phyloP scores from a whole-genome alignment of 2,888 invertebrate genomes.

The Andrena hattorfiana region DNA sequence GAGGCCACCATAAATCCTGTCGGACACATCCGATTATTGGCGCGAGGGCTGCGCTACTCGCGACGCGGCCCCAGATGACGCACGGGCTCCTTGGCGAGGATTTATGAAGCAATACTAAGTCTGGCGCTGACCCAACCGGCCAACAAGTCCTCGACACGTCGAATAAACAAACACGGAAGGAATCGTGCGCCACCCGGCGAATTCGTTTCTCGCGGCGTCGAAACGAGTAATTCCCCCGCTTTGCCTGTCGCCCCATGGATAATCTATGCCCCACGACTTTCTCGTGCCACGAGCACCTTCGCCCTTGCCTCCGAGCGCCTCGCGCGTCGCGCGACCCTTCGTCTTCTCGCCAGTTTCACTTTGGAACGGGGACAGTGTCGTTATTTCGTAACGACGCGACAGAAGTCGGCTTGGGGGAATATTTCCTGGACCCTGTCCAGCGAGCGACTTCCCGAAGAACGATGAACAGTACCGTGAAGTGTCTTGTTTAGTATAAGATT shows the following conservation, averaged over 20 bases:
- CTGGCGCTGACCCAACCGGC: conserved; percentile 79
- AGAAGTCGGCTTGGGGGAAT: too few relatives aligned
- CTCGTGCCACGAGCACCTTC: conserved; percentile 6
- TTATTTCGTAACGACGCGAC: too few relatives aligned
- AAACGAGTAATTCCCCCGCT: conserved; percentile 64
- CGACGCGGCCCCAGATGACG: conserved; percentile 80
- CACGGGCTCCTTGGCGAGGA: conserved; percentile 77
- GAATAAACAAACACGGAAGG: conserved; percentile 77
- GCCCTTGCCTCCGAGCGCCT: background rate
- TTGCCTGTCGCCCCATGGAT: conserved; percentile 33
- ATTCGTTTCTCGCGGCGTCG: conserved; percentile 47
- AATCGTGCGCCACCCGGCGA: conserved; percentile 29
- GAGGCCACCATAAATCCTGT: conserved; percentile 72
- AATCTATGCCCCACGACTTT: conserved; percentile 51
- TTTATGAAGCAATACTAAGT: conserved; percentile 82
- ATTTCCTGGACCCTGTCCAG: too few relatives aligned
- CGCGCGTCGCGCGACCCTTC: too few relatives aligned
- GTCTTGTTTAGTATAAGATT: too few relatives aligned
- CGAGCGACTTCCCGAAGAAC: too few relatives aligned
- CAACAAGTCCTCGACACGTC: conserved; percentile 74
- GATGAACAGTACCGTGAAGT: too few relatives aligned
- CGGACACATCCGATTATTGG: conserved; percentile 80
- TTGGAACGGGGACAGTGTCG: too few relatives aligned
- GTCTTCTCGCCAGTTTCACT: conserved; percentile 12
- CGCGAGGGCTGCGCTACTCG: conserved; percentile 76